Conservation (phyloP, 2,113 vertebrate species). For the Penelope pileata region DNA sequence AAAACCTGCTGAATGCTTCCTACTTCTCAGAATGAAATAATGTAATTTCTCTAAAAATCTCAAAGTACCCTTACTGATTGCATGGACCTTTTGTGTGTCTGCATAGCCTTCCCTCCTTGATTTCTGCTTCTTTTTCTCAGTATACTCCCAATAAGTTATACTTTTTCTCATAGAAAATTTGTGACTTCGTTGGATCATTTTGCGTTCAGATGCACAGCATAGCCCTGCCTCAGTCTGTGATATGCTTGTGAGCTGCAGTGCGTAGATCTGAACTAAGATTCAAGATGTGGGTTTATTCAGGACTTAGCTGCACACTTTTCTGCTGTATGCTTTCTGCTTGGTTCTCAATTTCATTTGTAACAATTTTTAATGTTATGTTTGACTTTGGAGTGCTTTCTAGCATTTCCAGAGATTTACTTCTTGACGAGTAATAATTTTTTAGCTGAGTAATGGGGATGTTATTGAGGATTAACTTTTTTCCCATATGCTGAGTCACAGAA, state of each 20-base stretch:
- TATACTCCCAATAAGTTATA: not conserved
- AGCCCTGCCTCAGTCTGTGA: not conserved
- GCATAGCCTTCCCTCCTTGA: fast-evolving
- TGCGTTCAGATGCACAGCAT: not conserved
- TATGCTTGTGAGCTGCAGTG: not conserved
- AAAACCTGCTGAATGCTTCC: not conserved
- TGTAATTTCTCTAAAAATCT: not conserved
- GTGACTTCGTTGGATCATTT: not conserved
- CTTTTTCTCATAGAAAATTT: not conserved
- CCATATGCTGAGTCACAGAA: not conserved
- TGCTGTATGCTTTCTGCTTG: not conserved
- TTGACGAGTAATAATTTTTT: fast-evolving
- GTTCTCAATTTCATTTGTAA: not conserved
- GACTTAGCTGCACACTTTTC: not conserved
- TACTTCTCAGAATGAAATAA: not conserved
- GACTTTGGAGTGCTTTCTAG: not conserved
- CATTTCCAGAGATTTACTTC: not conserved
- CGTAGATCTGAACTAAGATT: not conserved
- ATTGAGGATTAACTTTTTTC: not conserved
- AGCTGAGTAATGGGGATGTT: not conserved
- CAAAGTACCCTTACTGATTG: not conserved
- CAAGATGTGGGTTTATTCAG: not conserved
- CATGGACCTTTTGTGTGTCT: not conserved
- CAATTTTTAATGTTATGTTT: not conserved
- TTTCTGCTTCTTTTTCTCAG: not conserved